Conservation (phyloP, 2,113 vertebrate genomes). For the Trematocara nigrifrons region DNA sequence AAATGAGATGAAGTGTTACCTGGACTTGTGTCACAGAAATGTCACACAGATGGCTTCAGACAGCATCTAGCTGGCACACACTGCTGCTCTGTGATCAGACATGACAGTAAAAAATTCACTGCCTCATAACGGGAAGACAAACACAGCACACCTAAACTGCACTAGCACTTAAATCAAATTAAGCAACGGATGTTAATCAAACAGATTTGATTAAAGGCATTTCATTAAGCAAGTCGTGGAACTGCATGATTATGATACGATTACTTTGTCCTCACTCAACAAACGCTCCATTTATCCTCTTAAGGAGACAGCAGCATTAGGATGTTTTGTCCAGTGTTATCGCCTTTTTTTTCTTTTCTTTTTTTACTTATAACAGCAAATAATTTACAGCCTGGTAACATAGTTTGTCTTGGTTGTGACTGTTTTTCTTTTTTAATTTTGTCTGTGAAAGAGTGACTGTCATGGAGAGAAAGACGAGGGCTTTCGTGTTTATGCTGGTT, state of each 20-base stretch:
- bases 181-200: slow-evolving; percentile 30
- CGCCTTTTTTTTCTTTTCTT: not conserved
- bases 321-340: not conserved
- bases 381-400: not conserved
- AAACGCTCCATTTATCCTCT: slow-evolving; percentile 9
- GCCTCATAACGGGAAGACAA: not conserved
- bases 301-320: not conserved
- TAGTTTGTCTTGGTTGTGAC: not conserved
- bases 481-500: not conserved
- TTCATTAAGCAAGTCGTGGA: slow-evolving; percentile 51
- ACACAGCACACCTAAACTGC: not conserved
- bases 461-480: not conserved
- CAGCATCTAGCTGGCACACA: not conserved
- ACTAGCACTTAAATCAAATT: slow-evolving; percentile 30
- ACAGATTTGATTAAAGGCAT: slow-evolving; percentile 45
- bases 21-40: not conserved
- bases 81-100: slow-evolving; percentile 6
- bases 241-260: slow-evolving; percentile 30
- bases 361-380: not conserved
- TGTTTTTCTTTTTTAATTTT: not conserved
- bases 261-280: slow-evolving; percentile 28
- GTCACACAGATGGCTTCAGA: slow-evolving; percentile 15
- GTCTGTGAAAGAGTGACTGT: not conserved
- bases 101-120: not conserved
- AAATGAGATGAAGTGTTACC: not conserved